phyloP scores from a whole-genome alignment of 2,888 invertebrate species.

The Callyntrura sp. region DNA sequence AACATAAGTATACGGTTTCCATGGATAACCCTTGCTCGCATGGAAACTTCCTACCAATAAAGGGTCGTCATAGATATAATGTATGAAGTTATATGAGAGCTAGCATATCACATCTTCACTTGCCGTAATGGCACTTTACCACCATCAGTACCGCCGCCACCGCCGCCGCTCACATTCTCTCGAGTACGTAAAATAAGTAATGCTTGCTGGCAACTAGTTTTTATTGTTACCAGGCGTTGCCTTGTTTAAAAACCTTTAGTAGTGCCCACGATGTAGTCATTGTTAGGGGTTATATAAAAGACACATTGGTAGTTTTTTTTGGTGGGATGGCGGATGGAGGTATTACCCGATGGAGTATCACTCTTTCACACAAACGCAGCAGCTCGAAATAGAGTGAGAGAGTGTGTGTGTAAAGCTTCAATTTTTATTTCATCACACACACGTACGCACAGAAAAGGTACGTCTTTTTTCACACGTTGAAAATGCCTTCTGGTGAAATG shows the following conservation, averaged over 20 bases:
- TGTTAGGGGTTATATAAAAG: constrained; percentile 13
- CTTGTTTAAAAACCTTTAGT: constrained; percentile 65
- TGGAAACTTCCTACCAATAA: no score
- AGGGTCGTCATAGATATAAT: no score
- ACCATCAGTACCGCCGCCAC: background rate
- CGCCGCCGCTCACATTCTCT: constrained; percentile 10
- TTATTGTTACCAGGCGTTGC: constrained; percentile 72
- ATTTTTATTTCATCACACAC: constrained; percentile 62
- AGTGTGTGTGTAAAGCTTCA: constrained; percentile 21
- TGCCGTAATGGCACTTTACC: constrained; percentile 23
- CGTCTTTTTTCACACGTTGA: background rate
- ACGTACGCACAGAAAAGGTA: constrained; percentile 19
- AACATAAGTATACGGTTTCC: background rate
- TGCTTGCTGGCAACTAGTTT: constrained; percentile 1
- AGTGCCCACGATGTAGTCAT: constrained; percentile 11
- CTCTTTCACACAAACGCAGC: constrained; percentile 3
- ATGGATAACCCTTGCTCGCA: background rate
- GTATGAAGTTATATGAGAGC: background rate
- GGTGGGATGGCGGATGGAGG: constrained; percentile 1
- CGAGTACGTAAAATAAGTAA: background rate
- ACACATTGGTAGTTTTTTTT: background rate
- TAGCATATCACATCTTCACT: no score
- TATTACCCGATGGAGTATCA: constrained; percentile 68
- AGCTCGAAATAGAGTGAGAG: constrained; percentile 3
- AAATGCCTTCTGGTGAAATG: constrained; percentile 50